Percentiles rank a stretch among this genome's conserved stretches.
These are phyloP conservation scores for Physeter macrocephalus DNA, from an alignment of 2,113 vertebrate species.

Conservation along the genomic window DNA sequence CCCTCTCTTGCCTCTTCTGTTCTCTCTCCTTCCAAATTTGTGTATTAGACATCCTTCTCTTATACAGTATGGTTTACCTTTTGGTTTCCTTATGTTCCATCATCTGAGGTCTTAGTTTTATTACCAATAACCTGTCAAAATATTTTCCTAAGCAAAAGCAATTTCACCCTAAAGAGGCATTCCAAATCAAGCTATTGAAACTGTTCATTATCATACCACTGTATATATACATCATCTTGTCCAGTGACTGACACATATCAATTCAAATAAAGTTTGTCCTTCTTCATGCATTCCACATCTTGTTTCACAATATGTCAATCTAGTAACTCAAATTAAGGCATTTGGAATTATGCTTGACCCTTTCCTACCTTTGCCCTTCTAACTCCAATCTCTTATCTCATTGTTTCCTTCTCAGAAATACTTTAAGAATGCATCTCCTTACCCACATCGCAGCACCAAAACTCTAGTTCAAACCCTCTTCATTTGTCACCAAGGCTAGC, in stretches of 20 bases:
- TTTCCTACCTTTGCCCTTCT: not conserved
- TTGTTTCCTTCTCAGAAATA: not conserved
- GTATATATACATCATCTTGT: not conserved
- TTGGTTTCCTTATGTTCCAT: not conserved
- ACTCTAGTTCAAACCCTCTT: not conserved
- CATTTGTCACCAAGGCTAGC: not conserved
- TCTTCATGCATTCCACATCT: not conserved
- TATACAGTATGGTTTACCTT: not conserved
- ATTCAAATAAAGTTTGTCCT: not conserved
- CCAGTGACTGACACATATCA: not conserved
- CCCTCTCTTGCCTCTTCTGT: not conserved
- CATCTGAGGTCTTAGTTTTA: not conserved
- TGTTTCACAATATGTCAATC: not conserved
- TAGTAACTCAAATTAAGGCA: not conserved
- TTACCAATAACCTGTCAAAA: not conserved
- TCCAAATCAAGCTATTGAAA: not conserved
- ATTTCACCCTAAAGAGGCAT: not conserved
- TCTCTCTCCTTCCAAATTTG: not conserved
- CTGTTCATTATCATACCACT: not conserved
- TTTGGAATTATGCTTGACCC: not conserved
- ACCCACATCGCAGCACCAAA: not conserved
- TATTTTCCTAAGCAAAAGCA: not conserved
- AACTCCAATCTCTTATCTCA: not conserved
- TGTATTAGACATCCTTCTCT: not conserved
- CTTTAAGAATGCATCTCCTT: not conserved